A percentile compares a stretch with the other conserved stretches of the same genome.
These are phyloP conservation scores for Aphrocallistes beatrix DNA, from an alignment of 37 sponge, comb jelly and placozoan species.

Conservation along the genomic window DNA sequence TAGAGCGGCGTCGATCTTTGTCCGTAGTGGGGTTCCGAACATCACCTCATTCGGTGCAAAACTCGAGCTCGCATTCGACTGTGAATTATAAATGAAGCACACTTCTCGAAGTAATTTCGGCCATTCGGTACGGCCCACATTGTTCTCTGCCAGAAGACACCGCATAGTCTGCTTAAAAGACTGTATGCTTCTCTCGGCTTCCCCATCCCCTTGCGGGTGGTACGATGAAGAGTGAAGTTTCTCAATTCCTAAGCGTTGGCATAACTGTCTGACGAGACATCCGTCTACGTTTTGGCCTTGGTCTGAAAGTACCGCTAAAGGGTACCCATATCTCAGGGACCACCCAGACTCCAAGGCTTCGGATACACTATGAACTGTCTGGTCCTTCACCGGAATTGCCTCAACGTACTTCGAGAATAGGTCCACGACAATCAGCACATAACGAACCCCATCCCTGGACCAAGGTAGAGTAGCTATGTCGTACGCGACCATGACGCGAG, in stretches of 20 bases:
- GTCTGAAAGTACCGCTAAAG: neutral
- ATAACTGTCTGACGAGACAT: neutral
- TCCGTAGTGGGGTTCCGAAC: neutral
- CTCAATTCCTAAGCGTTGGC: neutral
- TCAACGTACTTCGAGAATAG: neutral
- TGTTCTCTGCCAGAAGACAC: neutral
- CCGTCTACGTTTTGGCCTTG: neutral
- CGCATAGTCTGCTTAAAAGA: neutral
- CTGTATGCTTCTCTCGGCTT: neutral
- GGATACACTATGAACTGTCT: neutral
- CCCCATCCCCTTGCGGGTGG: neutral
- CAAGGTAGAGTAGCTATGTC: neutral
- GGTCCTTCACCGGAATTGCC: neutral
- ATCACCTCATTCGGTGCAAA: neutral
- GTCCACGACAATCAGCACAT: neutral
- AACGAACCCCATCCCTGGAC: neutral
- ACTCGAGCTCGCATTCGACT: neutral
- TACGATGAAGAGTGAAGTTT: neutral
- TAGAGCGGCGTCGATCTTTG: neutral
- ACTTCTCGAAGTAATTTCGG: neutral
- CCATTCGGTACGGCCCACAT: neutral
- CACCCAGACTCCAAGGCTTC: neutral
- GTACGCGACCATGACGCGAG: neutral
- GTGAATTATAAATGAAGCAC: neutral
- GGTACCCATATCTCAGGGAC: neutral